Evolutionary conservation across 2,113 vertebrate species (phyloP).

Genomic region (Polypterus senegalus): DNA sequence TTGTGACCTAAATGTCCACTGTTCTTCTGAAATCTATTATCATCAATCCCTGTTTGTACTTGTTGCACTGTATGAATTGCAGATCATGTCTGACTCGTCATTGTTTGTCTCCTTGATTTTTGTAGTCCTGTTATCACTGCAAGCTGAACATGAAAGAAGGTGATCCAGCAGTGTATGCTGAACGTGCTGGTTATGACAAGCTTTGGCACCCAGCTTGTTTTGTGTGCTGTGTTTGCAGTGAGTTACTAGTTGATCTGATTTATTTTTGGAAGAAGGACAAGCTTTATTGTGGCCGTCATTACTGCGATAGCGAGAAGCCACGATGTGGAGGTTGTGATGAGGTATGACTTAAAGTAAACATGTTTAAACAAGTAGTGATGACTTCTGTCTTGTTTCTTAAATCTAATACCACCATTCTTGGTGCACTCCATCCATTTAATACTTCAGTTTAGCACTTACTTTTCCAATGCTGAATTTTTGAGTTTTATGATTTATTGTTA

Average conservation of each 20-base stretch:
- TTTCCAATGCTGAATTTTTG: too few species aligned
- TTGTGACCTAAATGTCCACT: too few species aligned
- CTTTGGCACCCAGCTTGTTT: conserved; percentile 94
- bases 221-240: conserved; percentile 68
- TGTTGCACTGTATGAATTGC: too few species aligned
- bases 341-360: conserved; percentile 40
- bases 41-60: too few species aligned
- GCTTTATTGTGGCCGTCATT: conserved; percentile 92
- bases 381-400: too few species aligned
- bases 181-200: conserved; percentile 84
- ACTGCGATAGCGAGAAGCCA: conserved; percentile 93
- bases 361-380: too few species aligned
- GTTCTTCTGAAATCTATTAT: too few species aligned
- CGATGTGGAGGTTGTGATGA: conserved; percentile 94
- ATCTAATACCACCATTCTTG: too few species aligned
- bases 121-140: conserved; percentile 73
- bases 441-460: too few species aligned
- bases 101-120: conserved; percentile 9
- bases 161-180: conserved; percentile 84
- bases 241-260: conserved; percentile 96
- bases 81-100: too few species aligned
- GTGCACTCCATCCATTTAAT: too few species aligned
- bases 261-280: conserved; percentile 95
- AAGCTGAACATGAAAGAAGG: conserved; percentile 69
- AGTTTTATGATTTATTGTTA: too few species aligned